Conservation (phyloP, 2,113 vertebrate genomes). For the Oncorhynchus gorbuscha region DNA sequence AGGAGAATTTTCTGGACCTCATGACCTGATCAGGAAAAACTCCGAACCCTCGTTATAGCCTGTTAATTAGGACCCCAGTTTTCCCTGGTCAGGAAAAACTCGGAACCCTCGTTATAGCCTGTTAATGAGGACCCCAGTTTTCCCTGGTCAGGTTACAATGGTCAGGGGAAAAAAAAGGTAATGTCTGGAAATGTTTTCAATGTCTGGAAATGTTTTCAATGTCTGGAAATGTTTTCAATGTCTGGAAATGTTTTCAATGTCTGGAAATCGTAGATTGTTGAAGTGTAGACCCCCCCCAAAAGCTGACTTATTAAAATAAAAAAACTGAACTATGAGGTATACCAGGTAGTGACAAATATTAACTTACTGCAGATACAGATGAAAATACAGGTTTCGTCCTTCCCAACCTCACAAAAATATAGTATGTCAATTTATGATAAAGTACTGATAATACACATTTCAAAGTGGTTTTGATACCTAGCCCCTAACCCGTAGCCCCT, state of each 20-base stretch:
- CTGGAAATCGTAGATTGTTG: too few relatives aligned
- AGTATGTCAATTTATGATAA: slow-evolving; percentile 12
- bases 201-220: too few relatives aligned
- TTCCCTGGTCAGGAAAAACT: too few relatives aligned
- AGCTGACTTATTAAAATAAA: not conserved
- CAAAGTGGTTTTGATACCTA: not conserved
- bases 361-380: slow-evolving; percentile 49
- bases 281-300: too few relatives aligned
- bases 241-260: too few relatives aligned
- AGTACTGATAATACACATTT: not conserved
- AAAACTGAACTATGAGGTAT: not conserved
- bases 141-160: too few relatives aligned
- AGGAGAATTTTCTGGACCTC: not conserved
- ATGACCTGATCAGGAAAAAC: too few relatives aligned
- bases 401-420: slow-evolving; percentile 10
- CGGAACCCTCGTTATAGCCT: not conserved
- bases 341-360: slow-evolving; percentile 24
- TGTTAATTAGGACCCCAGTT: not conserved
- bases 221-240: too few relatives aligned
- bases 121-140: not conserved
- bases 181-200: too few relatives aligned
- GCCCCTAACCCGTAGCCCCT: too few relatives aligned
- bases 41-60: not conserved
- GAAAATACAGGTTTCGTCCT: slow-evolving; percentile 33
- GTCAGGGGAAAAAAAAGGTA: not conserved